Evolutionary conservation across 2,888 invertebrate genomes (phyloP), one percentile per base, ranked within the genome.

Genomic region (Perdita meconis): DNA sequence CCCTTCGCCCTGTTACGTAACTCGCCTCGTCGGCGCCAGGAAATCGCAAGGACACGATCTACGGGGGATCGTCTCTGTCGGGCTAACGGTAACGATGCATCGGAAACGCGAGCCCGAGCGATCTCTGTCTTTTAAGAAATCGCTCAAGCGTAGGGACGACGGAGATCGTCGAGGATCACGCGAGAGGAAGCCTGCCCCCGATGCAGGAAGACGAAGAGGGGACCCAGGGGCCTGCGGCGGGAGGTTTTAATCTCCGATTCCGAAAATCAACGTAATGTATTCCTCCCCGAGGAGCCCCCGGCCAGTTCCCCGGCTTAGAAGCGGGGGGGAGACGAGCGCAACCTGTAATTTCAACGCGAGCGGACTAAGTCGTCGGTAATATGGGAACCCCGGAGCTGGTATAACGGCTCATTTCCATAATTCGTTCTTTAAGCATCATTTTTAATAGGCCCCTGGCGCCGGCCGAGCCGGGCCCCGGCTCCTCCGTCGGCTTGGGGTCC

Each of bases 361-460:
- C 85, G 86, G 81, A 83, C 86, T 87, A 87, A 88, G 87, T 89
- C 89, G 84, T 83, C 78, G 83, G 86, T 90, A 90, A 90, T 90
- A 89, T 90, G 90, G 89, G 89, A 90, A 90, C 87, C 81, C n/a
- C 70, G 77, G 78, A 79, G 85, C 78, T 75, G 81, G 85, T 80
- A 86, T 86, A 86, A 86, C 86, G 86, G 79, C 83, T 91, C 87
- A 91, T 91, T 91, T 90, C 90, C 91, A 91, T 91, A 91, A 91
- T 91, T 91, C 87, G 88, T 88, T 89, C 87, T 88, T 91, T 89
- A 90, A 88, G 90, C 83, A 90, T 90, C 86, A 90, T 90, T 91
- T 90, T 91, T 91, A 91, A 91, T 91, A 91, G 90, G 89, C 89
- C 88, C 84, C 87, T 91, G 91, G 91, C 91, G 91, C 91, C 91